Percentiles rank a stretch among this genome's conserved stretches.
These are phyloP conservation scores for Hystrix cristata DNA, from an alignment of 2,113 vertebrate genomes.

Conservation along the genomic window DNA sequence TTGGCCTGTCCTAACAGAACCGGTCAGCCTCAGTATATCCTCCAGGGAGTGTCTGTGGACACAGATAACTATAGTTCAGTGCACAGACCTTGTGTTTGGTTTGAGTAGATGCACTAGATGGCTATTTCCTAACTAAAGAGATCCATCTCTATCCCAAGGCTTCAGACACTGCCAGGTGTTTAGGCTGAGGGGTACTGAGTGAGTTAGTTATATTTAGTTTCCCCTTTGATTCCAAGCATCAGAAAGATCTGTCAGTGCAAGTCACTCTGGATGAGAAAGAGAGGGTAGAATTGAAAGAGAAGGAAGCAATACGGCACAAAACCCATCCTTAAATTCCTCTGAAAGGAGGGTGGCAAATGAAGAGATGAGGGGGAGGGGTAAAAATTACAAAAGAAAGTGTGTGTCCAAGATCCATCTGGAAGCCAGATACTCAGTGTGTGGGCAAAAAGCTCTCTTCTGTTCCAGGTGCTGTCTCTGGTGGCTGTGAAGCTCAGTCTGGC, in stretches of 20 bases:
- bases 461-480: constrained; percentile 74
- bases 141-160: neutral
- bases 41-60: neutral
- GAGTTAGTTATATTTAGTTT: constrained; percentile 16
- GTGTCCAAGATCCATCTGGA: constrained; percentile 80
- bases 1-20: neutral
- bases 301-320: neutral
- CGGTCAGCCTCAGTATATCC: accelerated
- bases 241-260: constrained; percentile 37
- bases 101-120: neutral
- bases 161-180: constrained; percentile 11
- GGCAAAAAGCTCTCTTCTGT: constrained; percentile 69
- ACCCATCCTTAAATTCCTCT: constrained; percentile 71
- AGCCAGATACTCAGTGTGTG: constrained; percentile 83
- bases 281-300: constrained; percentile 31
- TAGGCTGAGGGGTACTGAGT: constrained; percentile 45
- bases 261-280: constrained; percentile 39
- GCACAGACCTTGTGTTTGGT: neutral
- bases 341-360: constrained; percentile 57
- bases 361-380: neutral
- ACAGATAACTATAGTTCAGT: neutral
- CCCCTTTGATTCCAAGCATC: constrained; percentile 3
- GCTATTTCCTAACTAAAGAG: neutral
- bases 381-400: constrained; percentile 76
- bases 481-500: neutral